phyloP scores from a whole-genome alignment of 2,797 vertebrate genomes.

The Schizopygopsis pylzovi region DNA sequence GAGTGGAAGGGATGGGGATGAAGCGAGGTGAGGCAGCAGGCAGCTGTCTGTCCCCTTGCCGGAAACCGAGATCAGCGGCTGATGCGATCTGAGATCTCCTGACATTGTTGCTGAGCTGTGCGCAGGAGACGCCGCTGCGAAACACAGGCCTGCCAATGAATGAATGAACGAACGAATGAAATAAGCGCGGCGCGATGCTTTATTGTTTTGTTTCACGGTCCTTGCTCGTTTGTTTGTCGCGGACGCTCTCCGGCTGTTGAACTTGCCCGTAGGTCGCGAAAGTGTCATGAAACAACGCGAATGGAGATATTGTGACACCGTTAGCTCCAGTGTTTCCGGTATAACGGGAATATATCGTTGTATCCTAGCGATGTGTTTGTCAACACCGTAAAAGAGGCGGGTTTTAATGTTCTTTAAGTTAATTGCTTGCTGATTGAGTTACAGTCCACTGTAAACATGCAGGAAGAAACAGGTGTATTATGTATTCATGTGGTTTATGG shows the following conservation, averaged over 20 bases:
- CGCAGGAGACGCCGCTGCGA: slow-evolving; percentile 68
- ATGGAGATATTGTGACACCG: slow-evolving; percentile 10
- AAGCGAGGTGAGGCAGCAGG: background rate
- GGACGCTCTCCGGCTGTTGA: background rate
- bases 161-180: slow-evolving; percentile 29
- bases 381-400: background rate
- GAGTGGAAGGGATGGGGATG: background rate
- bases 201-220: background rate
- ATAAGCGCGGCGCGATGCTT: background rate
- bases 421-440: background rate
- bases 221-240: background rate
- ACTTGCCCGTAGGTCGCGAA: slow-evolving; percentile 17
- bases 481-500: background rate
- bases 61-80: slow-evolving; percentile 57
- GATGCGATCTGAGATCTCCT: slow-evolving; percentile 64
- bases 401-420: background rate
- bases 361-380: background rate
- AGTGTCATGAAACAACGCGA: slow-evolving; percentile 4
- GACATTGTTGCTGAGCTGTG: slow-evolving; percentile 59
- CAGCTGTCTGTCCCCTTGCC: slow-evolving; percentile 25
- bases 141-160: slow-evolving; percentile 64
- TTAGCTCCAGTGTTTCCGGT: slow-evolving; percentile 21
- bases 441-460: background rate
- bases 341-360: slow-evolving; percentile 8
- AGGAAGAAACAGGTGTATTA: background rate